phyloP scores from a whole-genome alignment of 2,113 vertebrate genomes.

The Rhinogobius similis region DNA sequence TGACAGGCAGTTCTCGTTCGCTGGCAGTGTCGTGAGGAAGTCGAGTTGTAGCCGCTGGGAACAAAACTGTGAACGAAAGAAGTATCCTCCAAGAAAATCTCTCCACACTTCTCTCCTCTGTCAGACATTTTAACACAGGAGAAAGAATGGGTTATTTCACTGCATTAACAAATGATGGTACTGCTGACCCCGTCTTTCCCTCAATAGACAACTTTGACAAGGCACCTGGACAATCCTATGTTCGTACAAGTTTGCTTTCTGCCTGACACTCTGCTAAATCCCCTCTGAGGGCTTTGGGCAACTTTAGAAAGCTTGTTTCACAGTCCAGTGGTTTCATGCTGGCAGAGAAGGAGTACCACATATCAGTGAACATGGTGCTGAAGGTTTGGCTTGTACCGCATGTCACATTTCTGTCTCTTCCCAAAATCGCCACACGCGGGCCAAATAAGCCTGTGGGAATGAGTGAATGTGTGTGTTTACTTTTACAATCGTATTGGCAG shows the following conservation, averaged over 20 bases:
- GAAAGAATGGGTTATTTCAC: constrained; percentile 31
- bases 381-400: constrained; percentile 42
- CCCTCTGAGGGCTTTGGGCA: constrained; percentile 51
- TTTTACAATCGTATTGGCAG: background rate
- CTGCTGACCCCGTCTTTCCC: constrained; percentile 14
- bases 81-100: constrained; percentile 21
- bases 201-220: constrained; percentile 11
- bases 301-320: constrained; percentile 69
- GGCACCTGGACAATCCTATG: constrained; percentile 24
- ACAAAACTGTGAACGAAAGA: constrained; percentile 15
- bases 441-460: constrained; percentile 11
- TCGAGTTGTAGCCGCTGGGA: constrained; percentile 19
- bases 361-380: constrained; percentile 49
- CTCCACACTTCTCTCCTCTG: constrained; percentile 10
- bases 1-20: constrained; percentile 18
- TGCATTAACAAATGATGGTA: constrained; percentile 41
- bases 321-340: constrained; percentile 56
- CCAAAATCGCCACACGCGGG: constrained; percentile 14
- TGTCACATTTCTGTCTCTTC: constrained; percentile 7
- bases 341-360: constrained; percentile 45
- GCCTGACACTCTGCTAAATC: constrained; percentile 52
- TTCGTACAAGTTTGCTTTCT: constrained; percentile 26
- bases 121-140: constrained; percentile 25
- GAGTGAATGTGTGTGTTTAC: background rate
- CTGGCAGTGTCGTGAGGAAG: constrained; percentile 26